These are phyloP conservation scores for Lamprologus ornatipinnis DNA, from an alignment of 2,113 vertebrate species.

Conservation along the genomic window DNA sequence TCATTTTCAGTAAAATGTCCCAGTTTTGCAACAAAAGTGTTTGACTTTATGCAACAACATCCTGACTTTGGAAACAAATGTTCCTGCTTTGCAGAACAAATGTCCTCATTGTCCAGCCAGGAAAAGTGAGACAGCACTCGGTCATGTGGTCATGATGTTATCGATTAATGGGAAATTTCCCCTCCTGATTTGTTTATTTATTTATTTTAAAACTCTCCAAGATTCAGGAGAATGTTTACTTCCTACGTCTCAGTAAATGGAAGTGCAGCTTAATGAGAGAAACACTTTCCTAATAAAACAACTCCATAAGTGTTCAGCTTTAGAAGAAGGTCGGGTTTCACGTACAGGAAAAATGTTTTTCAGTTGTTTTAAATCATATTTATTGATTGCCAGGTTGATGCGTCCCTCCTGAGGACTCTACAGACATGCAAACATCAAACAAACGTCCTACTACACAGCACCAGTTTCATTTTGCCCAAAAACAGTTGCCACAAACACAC, in stretches of 20 bases:
- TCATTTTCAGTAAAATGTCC: too few species aligned
- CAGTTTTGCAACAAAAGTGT: too few species aligned
- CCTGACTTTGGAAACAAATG: too few species aligned
- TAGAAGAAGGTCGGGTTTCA: rapidly evolving
- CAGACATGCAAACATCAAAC: neutral
- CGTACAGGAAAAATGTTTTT: neutral
- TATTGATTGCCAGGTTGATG: neutral
- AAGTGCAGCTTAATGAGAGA: neutral
- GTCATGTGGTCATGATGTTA: too few species aligned
- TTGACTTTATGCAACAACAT: too few species aligned
- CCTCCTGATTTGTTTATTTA: rapidly evolving
- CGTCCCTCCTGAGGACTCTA: rapidly evolving
- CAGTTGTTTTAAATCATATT: neutral
- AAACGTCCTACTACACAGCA: rapidly evolving
- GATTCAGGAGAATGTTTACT: neutral
- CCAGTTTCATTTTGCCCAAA: neutral
- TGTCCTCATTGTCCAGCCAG: too few species aligned
- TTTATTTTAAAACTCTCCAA: neutral
- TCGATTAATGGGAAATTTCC: too few species aligned
- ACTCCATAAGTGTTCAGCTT: rapidly evolving
- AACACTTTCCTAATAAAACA: neutral
- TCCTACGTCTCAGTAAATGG: neutral
- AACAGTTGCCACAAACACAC: rapidly evolving
- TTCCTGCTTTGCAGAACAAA: too few species aligned
- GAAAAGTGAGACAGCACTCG: too few species aligned